These are phyloP conservation scores for Gryon sp. DNA, from an alignment of 1,140 invertebrate species.

Conservation along the genomic window DNA sequence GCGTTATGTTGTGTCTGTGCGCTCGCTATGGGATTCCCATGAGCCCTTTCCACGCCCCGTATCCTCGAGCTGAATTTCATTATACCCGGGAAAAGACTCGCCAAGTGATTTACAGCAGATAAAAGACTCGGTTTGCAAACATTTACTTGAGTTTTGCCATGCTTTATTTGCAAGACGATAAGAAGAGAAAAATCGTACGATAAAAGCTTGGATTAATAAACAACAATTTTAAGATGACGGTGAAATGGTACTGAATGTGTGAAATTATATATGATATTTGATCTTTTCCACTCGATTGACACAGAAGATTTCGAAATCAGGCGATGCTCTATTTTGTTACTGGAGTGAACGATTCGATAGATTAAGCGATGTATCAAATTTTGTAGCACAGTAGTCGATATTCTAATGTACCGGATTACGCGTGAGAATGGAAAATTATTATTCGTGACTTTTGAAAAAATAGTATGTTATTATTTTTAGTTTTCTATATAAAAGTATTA, in stretches of 20 bases:
- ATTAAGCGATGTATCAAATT: constrained; percentile 15
- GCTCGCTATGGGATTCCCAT: constrained; percentile 35
- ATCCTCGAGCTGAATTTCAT: constrained; percentile 2
- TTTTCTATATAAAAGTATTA: too few relatives aligned
- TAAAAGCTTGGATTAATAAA: too few relatives aligned
- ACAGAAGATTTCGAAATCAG: constrained; percentile 7
- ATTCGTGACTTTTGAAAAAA: too few relatives aligned
- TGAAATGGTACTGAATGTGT: too few relatives aligned
- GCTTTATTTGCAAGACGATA: too few relatives aligned
- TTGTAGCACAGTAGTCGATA: constrained; percentile 11
- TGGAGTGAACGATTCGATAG: constrained; percentile 16
- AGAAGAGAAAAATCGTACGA: too few relatives aligned
- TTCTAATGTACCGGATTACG: too few relatives aligned
- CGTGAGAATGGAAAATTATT: neutral
- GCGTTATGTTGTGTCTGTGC: constrained; percentile 17
- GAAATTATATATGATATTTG: constrained; percentile 14
- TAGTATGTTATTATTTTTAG: too few relatives aligned
- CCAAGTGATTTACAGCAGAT: too few relatives aligned
- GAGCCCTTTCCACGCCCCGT: constrained; percentile 32
- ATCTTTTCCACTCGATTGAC: constrained; percentile 6
- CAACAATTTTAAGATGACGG: too few relatives aligned
- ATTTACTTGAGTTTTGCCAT: too few relatives aligned
- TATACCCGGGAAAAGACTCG: neutral
- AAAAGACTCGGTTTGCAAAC: too few relatives aligned
- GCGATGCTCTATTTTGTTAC: constrained; percentile 21